Evolutionary conservation across 2,797 vertebrate genomes (phyloP), one percentile per base, ranked within the genome.

Genomic region (Argyrosomus regius): DNA sequence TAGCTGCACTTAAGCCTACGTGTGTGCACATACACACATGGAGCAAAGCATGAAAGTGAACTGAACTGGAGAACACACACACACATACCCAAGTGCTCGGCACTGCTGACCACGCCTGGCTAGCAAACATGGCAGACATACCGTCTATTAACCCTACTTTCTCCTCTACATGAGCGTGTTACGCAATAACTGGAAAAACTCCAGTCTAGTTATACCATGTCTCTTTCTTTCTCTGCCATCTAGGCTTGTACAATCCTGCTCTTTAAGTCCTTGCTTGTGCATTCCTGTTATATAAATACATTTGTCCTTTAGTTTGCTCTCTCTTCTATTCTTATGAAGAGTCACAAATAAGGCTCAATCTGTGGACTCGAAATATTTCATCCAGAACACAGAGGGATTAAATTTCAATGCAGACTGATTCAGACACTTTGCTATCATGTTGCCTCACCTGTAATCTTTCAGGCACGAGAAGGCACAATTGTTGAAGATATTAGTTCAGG

Each of bases 91-190:
- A 66, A 12, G 66, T n/a, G 24, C 68, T 54, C 17, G 13, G 77
- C 70, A 39, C 0, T 46, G 49, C 31, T 77, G 81, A 85, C 91
- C 87, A 87, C 92, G 57, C 92, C 93, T 87, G 59, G 12, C 69
- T 16, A 35, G 39, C 77, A 90, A 90, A 92, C 78, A 83, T 28
- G 60, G 80, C 71, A 75, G 62, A 71, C 78, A 90, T 91, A 85
- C 81, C 84, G 5, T 31, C 10, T 3, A 22, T 87, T 73, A 85
- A 84, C 72, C 84, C 69, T 70, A 56, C 64, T 59, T 72, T 83
- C 64, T 75, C 82, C 75, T 78, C 17, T 10, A 9, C 46, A 8
- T 0, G 1, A 13, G n/a, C 2, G 58, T 0, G 14, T 83, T 80
- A 18, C 0, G 0, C 24, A 63, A 75, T 4, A 13, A 12, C 12